Evolutionary conservation across 2,113 vertebrate species (phyloP), one percentile per base, ranked within the genome.

Genomic region (Lates calcarifer): DNA sequence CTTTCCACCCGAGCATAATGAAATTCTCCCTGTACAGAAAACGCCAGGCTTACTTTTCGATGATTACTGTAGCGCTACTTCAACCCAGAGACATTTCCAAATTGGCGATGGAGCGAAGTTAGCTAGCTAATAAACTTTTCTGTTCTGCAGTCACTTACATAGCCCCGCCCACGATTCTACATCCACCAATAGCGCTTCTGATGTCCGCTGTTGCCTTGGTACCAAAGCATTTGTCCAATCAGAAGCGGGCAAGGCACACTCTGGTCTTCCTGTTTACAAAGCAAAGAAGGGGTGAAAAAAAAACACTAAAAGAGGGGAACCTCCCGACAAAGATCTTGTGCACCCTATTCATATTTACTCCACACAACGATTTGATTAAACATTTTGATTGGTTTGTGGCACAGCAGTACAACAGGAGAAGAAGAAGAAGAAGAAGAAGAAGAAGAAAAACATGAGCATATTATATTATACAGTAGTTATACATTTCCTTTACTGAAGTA

Each of bases 111-210:
- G 17, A 64, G 6, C 22, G 64, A 79, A 82, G 88, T 91, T 90
- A 90, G 86, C 91, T 4, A 70, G 90, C 90, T 89, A 90, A 89
- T 84, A 93, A 92, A 93, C 81, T 93, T 93, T 92, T 83, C 55
- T 71, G n/a, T 72, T 2, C n/a, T 24, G 37, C 66, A 58, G 69
- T 67, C 81, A 89, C 37, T 78, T 47, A 31, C 41, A 75, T 73
- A 12, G 77, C 56, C 18, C 87, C 89, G 73, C 92, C 92, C 70
- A 49, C 6, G 0, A 57, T 5, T 45, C 6, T 3, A 1, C 2
- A 12, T 57, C 43, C 0, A 64, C 89, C 87, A 92, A 92, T 87
- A 2, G 77, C 2, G 6, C 18, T 20, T 6, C n/a, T 35, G 26
- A 66, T 55, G 1, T 69, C 6, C 37, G 9, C 37, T 33, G 87